Percentiles rank a stretch among this genome's conserved stretches.
Evolutionary conservation across 2,797 vertebrate genomes (phyloP).

Genomic region (Arnoldichthys spilopterus): DNA sequence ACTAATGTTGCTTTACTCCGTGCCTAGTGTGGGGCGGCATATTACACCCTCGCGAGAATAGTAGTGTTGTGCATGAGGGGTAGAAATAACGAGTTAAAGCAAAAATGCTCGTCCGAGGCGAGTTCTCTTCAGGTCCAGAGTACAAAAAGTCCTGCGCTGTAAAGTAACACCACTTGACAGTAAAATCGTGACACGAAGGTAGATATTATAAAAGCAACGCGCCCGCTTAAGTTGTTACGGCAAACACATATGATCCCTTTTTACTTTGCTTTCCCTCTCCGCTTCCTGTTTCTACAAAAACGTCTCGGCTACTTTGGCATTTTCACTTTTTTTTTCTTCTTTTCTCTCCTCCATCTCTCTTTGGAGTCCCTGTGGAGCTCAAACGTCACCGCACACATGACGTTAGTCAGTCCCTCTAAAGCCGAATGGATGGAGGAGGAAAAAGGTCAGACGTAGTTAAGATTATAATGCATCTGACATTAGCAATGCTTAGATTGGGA

Average conservation of each 20-base stretch:
- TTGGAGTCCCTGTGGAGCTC: constrained; percentile 47
- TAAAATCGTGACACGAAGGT: too few relatives aligned
- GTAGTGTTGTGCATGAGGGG: background rate
- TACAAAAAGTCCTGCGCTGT: constrained; percentile 27
- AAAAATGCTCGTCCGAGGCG: background rate
- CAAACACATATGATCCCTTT: background rate
- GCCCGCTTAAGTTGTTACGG: background rate
- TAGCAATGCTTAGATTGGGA: too few relatives aligned
- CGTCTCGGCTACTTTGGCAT: constrained; percentile 50
- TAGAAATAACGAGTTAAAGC: background rate
- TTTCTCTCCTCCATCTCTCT: constrained; percentile 33
- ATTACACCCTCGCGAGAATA: background rate
- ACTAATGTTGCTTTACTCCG: too few relatives aligned
- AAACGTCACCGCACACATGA: constrained; percentile 53
- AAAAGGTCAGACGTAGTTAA: background rate
- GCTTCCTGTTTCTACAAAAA: constrained; percentile 71
- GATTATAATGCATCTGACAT: background rate
- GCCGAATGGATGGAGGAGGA: constrained; percentile 1
- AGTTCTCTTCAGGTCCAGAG: constrained; percentile 15
- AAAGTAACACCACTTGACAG: background rate
- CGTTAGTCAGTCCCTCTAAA: constrained; percentile 17
- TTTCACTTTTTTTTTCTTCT: constrained; percentile 44
- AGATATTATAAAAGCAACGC: background rate
- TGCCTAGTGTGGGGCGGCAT: too few relatives aligned
- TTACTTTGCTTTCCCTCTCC: constrained; percentile 18